Conservation (phyloP, 2,888 invertebrate species). For the Lasioglossum oenotherae region DNA sequence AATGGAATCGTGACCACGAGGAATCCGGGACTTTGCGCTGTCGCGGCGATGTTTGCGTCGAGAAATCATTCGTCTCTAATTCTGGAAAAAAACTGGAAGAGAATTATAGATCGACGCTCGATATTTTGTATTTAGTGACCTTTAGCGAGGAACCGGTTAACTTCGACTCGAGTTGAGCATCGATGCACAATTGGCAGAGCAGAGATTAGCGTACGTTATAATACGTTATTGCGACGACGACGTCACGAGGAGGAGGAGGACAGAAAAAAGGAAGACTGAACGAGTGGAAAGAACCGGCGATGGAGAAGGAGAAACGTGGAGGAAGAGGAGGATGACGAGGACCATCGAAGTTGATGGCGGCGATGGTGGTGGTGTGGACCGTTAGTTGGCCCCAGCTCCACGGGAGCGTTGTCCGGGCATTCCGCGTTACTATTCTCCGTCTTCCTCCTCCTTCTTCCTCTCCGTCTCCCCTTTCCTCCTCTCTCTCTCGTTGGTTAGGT, state of each 20-base stretch:
- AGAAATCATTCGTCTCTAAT: neutral
- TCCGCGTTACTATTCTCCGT: slow-evolving; percentile 71
- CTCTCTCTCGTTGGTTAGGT: slow-evolving; percentile 31
- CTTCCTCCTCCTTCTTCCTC: slow-evolving; percentile 43
- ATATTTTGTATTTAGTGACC: neutral
- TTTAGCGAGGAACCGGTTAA: neutral
- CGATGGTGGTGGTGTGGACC: slow-evolving; percentile 81
- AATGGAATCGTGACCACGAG: neutral
- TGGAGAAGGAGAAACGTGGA: slow-evolving; percentile 25
- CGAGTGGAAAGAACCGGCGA: slow-evolving; percentile 21
- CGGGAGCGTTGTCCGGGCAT: slow-evolving; percentile 84
- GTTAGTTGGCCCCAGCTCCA: slow-evolving; percentile 83
- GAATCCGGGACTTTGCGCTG: neutral
- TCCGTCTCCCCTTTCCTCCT: slow-evolving; percentile 20
- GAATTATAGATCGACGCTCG: neutral
- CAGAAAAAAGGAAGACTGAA: slow-evolving; percentile 45
- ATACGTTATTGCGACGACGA: slow-evolving; percentile 31
- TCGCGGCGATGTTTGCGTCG: neutral
- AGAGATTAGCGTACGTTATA: neutral
- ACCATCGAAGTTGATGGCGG: slow-evolving; percentile 66
- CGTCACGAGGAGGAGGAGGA: slow-evolving; percentile 18
- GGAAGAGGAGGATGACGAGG: slow-evolving; percentile 51
- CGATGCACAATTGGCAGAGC: neutral
- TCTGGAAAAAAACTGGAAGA: neutral
- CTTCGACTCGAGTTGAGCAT: neutral